A percentile compares a stretch with the other conserved stretches of the same genome.
Conservation (phyloP, 2,888 invertebrate genomes). For the Miltochrista miniata region DNA sequence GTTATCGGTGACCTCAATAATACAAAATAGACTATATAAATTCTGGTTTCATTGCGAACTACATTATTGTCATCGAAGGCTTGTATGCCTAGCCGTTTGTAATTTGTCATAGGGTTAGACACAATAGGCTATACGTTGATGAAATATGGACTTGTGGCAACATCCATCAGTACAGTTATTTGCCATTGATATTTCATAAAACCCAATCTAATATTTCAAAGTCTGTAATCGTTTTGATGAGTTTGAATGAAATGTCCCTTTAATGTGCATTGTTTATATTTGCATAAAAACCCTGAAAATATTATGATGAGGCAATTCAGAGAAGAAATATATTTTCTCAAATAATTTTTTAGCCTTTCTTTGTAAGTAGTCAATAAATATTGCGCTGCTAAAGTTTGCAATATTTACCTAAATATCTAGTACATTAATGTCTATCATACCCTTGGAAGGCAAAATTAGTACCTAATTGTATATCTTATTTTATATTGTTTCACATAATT, state of each 20-base stretch:
- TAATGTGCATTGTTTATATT: too few relatives aligned
- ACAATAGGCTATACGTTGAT: slow-evolving; percentile 65
- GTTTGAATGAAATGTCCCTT: slow-evolving; percentile 24
- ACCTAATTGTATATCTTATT: too few relatives aligned
- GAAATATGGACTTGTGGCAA: slow-evolving; percentile 59
- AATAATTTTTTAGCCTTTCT: too few relatives aligned
- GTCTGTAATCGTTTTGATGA: slow-evolving; percentile 19
- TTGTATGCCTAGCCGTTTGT: slow-evolving; percentile 39
- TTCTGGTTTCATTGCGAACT: slow-evolving; percentile 41
- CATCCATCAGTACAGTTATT: slow-evolving; percentile 38
- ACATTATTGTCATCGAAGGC: slow-evolving; percentile 44
- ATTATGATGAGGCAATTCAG: too few relatives aligned
- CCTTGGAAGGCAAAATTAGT: too few relatives aligned
- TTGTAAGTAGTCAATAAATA: too few relatives aligned
- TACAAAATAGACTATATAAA: slow-evolving; percentile 28
- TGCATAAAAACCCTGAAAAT: too few relatives aligned
- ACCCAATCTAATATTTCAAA: slow-evolving; percentile 31
- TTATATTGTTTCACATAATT: too few relatives aligned
- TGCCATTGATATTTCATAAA: slow-evolving; percentile 32
- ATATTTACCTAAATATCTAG: too few relatives aligned
- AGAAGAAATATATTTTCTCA: too few relatives aligned
- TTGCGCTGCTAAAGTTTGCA: too few relatives aligned
- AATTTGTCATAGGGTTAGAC: slow-evolving; percentile 61
- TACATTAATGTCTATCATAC: too few relatives aligned
- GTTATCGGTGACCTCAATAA: slow-evolving; percentile 28